Base-by-base conservation (phyloP, 2,888 invertebrate species). In the Drosophila macrospina region DNA sequence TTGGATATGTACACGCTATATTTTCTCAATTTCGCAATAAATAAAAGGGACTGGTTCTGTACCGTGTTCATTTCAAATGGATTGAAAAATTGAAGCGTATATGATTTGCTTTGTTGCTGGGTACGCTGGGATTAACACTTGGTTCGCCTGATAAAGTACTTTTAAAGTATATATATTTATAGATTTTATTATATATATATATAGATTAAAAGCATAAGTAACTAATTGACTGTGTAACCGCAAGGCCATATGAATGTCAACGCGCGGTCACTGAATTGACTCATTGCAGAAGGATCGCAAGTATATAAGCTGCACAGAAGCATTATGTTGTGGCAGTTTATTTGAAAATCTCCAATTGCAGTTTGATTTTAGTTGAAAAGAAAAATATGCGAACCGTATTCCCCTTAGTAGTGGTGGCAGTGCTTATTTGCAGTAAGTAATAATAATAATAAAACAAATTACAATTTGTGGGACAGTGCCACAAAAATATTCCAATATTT, bases 1-100 rank as follows among this genome's bases (percentile, higher is more conserved):
- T 20, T 32, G 30, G 47, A 16, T 32, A 47, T 32, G 32, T 47
- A 41, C 44, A 45, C 32, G 30, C 47, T n/a, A 32, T 32, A 47
- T 32, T 47, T 47, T 47, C 47, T 20, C 47, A 47, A 47, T 32
- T 47, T 47, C 47, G 20, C 32, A 47, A 47, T 32, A 32, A 47
- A 32, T 47, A 32, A 47, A 11, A 45, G 28, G 16, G 32, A 32
- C 47, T 32, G 47, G 16, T 47, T 32, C 15, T 32, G 16, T 47
- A 47, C 47, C 47, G 16, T 32, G 16, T 32, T 47, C n/a, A 16
- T 32, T 16, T n/a, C 16, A 16, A 47, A 47, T 47, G 47, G 11
- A 32, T 16, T 11, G 16, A 15, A 45, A 30, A 15, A 5, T 15
- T 30, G 10, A 15, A 45, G 5, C 1, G 6, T 45, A 28, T 5